A percentile compares a stretch with the other conserved stretches of the same genome.
Conservation (phyloP, 1,140 invertebrate genomes). For the Vanessa atalanta region DNA sequence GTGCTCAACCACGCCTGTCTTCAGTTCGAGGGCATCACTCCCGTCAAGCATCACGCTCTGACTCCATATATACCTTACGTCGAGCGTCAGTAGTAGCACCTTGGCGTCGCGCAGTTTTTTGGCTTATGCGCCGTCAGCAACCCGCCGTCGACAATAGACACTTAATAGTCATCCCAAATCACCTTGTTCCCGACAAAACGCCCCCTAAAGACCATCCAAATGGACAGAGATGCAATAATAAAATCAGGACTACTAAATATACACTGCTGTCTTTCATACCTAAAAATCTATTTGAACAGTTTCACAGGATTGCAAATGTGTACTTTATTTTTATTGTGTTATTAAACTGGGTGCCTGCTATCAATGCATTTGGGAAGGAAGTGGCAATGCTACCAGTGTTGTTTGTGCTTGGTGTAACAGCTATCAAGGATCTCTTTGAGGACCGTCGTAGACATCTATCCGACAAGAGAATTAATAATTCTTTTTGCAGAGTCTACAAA, state of each 20-base stretch:
- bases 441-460: constrained; percentile 93
- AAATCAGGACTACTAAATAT: constrained; percentile 97
- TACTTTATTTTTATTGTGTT: constrained; percentile 99
- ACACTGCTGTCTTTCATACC: constrained; percentile 96
- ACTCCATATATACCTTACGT: constrained; percentile 93
- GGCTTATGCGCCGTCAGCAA: constrained; percentile 82
- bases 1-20: constrained; percentile 75
- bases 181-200: constrained; percentile 89
- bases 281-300: constrained; percentile 98
- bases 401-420: constrained; percentile 97
- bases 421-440: constrained; percentile 98
- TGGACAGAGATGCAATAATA: constrained; percentile 88
- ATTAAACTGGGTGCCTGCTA: constrained; percentile 95
- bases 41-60: constrained; percentile 86
- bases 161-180: constrained; percentile 90
- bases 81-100: constrained; percentile 85
- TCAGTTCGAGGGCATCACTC: constrained; percentile 84
- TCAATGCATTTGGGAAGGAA: constrained; percentile 98
- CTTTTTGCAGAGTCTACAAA: constrained; percentile 93
- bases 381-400: constrained; percentile 96
- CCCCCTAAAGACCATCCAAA: constrained; percentile 92
- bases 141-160: constrained; percentile 85
- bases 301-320: constrained; percentile 97
- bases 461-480: constrained; percentile 96
- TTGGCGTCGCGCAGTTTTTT: constrained; percentile 85